These are phyloP conservation scores for Drosophila virilis DNA, from an alignment of 1,140 invertebrate genomes.

Conservation along the genomic window DNA sequence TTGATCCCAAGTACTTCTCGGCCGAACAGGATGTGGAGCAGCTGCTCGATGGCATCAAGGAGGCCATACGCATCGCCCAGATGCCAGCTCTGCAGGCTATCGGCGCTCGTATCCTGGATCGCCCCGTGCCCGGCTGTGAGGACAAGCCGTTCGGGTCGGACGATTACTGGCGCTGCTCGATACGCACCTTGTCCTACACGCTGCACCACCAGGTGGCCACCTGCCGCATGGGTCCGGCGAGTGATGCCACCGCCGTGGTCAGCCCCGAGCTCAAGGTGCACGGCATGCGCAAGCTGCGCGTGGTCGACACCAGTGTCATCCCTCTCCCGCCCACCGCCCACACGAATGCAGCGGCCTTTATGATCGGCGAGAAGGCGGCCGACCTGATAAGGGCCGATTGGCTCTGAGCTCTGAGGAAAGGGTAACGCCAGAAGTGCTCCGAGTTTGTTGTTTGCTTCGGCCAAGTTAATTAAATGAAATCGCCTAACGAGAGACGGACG, in stretches of 20 bases:
- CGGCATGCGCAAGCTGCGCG: slow-evolving; percentile 88
- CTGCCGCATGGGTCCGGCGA: slow-evolving; percentile 90
- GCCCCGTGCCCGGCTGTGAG: slow-evolving; percentile 87
- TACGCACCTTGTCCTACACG: slow-evolving; percentile 87
- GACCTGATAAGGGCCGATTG: slow-evolving; percentile 91
- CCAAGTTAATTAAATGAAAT: slow-evolving; percentile 76
- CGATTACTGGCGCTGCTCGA: slow-evolving; percentile 90
- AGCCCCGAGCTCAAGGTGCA: slow-evolving; percentile 90
- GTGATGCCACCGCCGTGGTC: slow-evolving; percentile 90
- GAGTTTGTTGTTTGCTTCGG: slow-evolving; percentile 39
- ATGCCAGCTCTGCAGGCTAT: slow-evolving; percentile 87
- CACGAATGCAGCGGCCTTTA: slow-evolving; percentile 90
- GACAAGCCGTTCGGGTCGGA: slow-evolving; percentile 86
- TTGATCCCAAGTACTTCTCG: slow-evolving; percentile 91
- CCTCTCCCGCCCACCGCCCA: slow-evolving; percentile 89
- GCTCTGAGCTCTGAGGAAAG: slow-evolving; percentile 83
- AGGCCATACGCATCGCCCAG: slow-evolving; percentile 86
- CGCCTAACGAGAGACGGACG: slow-evolving; percentile 47
- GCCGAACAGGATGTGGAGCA: slow-evolving; percentile 88
- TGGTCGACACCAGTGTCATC: slow-evolving; percentile 91
- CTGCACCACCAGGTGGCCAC: slow-evolving; percentile 91
- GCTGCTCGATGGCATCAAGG: slow-evolving; percentile 88
- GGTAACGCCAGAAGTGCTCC: slow-evolving; percentile 6
- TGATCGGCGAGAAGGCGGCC: slow-evolving; percentile 95
- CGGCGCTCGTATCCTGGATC: slow-evolving; percentile 85